phyloP scores from a whole-genome alignment of 2,888 invertebrate species.

The Cryptocephalus primarius region DNA sequence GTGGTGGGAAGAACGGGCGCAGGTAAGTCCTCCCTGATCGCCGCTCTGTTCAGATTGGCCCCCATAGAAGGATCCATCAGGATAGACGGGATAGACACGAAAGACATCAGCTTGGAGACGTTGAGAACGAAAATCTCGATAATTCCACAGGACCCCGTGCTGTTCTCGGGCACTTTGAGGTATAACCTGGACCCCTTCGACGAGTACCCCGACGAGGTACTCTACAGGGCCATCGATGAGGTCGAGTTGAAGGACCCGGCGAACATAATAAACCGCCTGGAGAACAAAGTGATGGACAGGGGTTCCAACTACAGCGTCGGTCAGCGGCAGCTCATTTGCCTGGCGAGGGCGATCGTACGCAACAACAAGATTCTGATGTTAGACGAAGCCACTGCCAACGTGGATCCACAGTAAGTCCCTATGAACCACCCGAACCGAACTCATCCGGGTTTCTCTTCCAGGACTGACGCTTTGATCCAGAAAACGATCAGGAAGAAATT shows the following conservation, averaged over 20 bases:
- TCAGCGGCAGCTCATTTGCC: constrained; percentile 78
- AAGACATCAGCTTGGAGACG: constrained; percentile 44
- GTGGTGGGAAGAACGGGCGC: constrained; percentile 78
- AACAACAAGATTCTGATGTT: constrained; percentile 75
- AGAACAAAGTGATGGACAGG: constrained; percentile 61
- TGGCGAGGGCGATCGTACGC: constrained; percentile 76
- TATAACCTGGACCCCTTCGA: constrained; percentile 67
- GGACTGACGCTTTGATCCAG: constrained; percentile 75
- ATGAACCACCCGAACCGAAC: neutral
- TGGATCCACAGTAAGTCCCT: constrained; percentile 66
- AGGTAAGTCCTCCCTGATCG: constrained; percentile 68
- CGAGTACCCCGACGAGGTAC: constrained; percentile 51
- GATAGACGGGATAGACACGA: constrained; percentile 58
- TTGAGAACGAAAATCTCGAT: constrained; percentile 44
- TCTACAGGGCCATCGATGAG: constrained; percentile 63
- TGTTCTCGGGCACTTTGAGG: constrained; percentile 56
- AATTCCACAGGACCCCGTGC: constrained; percentile 38
- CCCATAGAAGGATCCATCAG: constrained; percentile 56
- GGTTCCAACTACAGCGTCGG: constrained; percentile 81
- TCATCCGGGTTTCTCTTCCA: constrained; percentile 2
- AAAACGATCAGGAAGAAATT: constrained; percentile 71
- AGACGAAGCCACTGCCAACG: constrained; percentile 89
- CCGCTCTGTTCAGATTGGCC: constrained; percentile 66
- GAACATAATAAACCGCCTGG: constrained; percentile 47
- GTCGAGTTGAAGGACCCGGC: constrained; percentile 63